Evolutionary conservation across 2,113 vertebrate genomes (phyloP).

Genomic region (Nibea albiflora): DNA sequence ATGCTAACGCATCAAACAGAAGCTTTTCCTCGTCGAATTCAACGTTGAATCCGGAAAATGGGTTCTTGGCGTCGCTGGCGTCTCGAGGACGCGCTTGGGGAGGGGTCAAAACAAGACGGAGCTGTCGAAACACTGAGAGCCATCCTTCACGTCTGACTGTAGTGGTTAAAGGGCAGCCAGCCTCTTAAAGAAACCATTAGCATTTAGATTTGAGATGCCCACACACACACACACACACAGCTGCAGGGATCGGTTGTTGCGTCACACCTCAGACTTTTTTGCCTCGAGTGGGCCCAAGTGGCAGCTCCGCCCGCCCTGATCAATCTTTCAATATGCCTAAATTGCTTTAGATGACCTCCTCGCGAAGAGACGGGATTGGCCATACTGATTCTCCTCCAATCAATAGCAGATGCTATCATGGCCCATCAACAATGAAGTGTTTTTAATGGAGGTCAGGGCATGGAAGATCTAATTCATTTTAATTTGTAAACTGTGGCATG

Average conservation of each 20-base stretch:
- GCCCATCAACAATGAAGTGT: conserved; percentile 79
- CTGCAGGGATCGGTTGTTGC: conserved; percentile 54
- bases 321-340: conserved; percentile 78
- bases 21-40: conserved; percentile 5
- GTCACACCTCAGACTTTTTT: conserved; percentile 67
- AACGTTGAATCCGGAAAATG: conserved; percentile 14
- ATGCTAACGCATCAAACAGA: conserved; percentile 6
- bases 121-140: conserved; percentile 67
- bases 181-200: conserved; percentile 83
- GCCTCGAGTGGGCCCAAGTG: conserved; percentile 69
- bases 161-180: conserved; percentile 78
- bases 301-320: conserved; percentile 68
- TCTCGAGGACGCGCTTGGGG: conserved; percentile 18
- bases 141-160: conserved; percentile 78
- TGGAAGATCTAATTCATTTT: conserved; percentile 79
- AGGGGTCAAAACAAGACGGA: conserved; percentile 63
- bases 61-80: conserved; percentile 11
- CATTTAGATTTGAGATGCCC: conserved; percentile 80
- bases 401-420: conserved; percentile 78
- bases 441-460: conserved; percentile 81
- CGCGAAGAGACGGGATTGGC: conserved; percentile 56
- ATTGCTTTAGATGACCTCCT: conserved; percentile 79
- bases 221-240: conserved; percentile 16
- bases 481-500: conserved; percentile 79
- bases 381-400: conserved; percentile 72